Percentiles rank a stretch among this genome's conserved stretches.
phyloP scores from a whole-genome alignment of 1,140 invertebrate genomes.

The Platorchestia sp. region DNA sequence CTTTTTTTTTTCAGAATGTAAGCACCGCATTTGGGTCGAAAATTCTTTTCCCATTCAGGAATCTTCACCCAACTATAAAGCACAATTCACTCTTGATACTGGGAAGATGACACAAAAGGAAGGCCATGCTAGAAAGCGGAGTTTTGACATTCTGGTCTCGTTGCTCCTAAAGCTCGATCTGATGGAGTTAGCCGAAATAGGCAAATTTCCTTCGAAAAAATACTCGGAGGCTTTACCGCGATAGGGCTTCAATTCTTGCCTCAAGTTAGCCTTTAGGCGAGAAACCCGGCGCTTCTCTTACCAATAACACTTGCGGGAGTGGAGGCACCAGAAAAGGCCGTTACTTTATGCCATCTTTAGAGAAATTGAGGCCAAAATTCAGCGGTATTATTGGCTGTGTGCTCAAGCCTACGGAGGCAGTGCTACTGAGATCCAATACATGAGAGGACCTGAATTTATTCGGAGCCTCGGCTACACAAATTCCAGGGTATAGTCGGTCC shows the following conservation, averaged over 20 bases:
- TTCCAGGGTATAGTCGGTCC: background rate
- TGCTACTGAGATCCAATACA: background rate
- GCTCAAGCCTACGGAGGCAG: background rate
- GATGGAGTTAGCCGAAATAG: slow-evolving; percentile 6
- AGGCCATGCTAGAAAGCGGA: background rate
- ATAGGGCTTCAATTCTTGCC: background rate
- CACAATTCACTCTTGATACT: background rate
- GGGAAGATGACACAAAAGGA: background rate
- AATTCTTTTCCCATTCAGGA: background rate
- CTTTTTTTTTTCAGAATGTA: background rate
- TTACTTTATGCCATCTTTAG: slow-evolving; percentile 29
- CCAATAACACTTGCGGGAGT: background rate
- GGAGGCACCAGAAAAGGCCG: background rate
- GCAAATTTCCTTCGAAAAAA: slow-evolving; percentile 1
- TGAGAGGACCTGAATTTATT: background rate
- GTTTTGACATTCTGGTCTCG: background rate
- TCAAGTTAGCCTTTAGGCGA: slow-evolving; percentile 9
- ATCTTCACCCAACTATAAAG: background rate
- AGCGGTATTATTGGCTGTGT: background rate
- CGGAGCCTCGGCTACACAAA: background rate
- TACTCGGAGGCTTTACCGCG: background rate
- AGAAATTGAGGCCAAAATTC: slow-evolving; percentile 27
- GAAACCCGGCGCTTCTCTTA: background rate
- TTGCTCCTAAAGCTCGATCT: background rate
- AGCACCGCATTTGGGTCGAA: background rate